These are phyloP conservation scores for Drusus annulatus DNA, from an alignment of 1,140 invertebrate genomes.

Conservation along the genomic window DNA sequence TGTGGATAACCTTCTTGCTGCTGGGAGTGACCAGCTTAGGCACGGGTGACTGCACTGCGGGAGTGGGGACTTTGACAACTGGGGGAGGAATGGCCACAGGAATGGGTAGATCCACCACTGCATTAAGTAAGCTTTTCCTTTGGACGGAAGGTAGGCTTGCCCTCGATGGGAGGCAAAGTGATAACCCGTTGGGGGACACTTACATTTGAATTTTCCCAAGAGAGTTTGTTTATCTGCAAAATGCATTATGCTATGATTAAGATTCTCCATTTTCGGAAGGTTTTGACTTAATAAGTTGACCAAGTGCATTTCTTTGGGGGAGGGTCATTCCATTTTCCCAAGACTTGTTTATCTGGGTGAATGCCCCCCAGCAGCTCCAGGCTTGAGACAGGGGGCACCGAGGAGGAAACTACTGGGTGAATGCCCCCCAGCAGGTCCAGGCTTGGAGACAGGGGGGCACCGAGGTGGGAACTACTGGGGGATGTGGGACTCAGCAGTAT, in stretches of 20 bases:
- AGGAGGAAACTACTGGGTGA: conserved; percentile 65
- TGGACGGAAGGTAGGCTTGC: conserved; percentile 76
- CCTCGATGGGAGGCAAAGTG: conserved; percentile 83
- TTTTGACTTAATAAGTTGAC: too few relatives aligned
- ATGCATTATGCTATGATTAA: neutral
- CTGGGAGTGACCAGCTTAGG: neutral
- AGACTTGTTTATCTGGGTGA: conserved; percentile 74
- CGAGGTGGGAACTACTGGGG: conserved; percentile 61
- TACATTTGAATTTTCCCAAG: too few relatives aligned
- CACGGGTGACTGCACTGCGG: conserved; percentile 11
- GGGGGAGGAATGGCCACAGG: neutral
- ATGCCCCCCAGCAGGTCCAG: conserved; percentile 68
- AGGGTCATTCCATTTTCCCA: conserved; percentile 68
- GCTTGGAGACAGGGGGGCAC: conserved; percentile 68
- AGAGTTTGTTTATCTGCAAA: neutral
- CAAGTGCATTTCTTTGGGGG: conserved; percentile 56
- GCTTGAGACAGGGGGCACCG: conserved; percentile 66
- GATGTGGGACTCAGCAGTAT: conserved; percentile 68
- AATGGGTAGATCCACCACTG: neutral
- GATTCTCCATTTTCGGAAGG: conserved; percentile 41
- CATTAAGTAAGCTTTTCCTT: conserved; percentile 61
- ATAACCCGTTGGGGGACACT: conserved; percentile 72
- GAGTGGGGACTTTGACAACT: conserved; percentile 43
- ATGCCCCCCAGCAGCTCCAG: conserved; percentile 68
- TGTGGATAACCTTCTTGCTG: conserved; percentile 25